Base-by-base conservation (phyloP, 2,888 invertebrate species). In the Aquatica leii region DNA sequence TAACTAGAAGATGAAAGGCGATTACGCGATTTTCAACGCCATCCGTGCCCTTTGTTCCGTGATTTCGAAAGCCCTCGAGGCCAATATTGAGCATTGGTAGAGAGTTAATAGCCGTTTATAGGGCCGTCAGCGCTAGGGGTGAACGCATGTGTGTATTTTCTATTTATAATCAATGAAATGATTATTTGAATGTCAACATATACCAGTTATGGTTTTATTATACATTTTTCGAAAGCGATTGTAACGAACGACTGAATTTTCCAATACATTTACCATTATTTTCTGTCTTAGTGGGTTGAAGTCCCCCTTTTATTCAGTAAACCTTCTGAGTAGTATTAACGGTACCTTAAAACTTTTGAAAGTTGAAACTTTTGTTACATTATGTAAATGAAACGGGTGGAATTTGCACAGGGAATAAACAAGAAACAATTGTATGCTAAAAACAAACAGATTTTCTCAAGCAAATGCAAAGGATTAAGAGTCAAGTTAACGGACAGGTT, bases 181-280 rank as follows among this genome's bases (percentile, higher is more conserved):
- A 72, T 70, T 71, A 69, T 68, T 69, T 70, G 67, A 71, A 69
- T 71, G 75, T 75, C 75, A 75, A 75, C 75, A 76, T 75, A 75
- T 74, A 75, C 68, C 65, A 63, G 67, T 67, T 65, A 66, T 31
- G 11, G 61, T 57, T 55, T 62, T 62, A 59, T 65, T 56, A 50
- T 49, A 37, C 46, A 50, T 56, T 64, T 64, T 51, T 51, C 56
- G 34, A 62, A 46, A 41, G 55, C 49, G 59, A 53, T 51, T 49
- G 59, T 59, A 63, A 63, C 59, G 54, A 55, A 40, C 9, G 37
- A n/a, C 18, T 3, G 11, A 56, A 49, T 18, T 12, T 56, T 18
- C 20, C 24, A 35, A 43, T 52, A 43, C 46, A 59, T 24, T 35
- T 20, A 18, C 53, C 34, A 8, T 37, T 53, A 37, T 17, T 24